Conservation (phyloP, 2,113 vertebrate species). For the Condylura cristata region DNA sequence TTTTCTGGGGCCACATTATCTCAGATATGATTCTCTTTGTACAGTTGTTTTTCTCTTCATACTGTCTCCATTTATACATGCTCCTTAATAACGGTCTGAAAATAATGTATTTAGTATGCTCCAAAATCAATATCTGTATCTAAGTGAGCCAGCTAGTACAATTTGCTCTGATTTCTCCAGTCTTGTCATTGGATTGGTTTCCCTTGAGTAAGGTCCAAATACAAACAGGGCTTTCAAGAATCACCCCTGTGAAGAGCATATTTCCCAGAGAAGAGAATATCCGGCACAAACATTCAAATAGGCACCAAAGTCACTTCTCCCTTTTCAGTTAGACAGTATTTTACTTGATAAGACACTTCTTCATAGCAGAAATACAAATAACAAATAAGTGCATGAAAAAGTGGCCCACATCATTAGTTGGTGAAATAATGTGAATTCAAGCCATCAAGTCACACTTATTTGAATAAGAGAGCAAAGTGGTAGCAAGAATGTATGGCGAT, state of each 20-base stretch:
- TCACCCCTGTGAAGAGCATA: neutral
- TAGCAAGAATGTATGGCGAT: neutral
- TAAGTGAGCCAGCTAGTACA: neutral
- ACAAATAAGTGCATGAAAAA: neutral
- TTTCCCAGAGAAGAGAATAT: neutral
- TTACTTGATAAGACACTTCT: neutral
- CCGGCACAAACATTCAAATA: neutral
- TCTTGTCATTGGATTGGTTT: neutral
- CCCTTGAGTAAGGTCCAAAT: neutral
- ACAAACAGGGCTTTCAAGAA: neutral
- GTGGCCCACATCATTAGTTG: neutral
- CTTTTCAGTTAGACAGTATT: neutral
- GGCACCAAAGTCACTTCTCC: neutral
- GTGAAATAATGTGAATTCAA: neutral
- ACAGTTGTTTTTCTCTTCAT: neutral
- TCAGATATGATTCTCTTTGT: neutral
- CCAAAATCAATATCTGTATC: neutral
- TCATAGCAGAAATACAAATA: neutral
- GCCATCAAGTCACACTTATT: neutral
- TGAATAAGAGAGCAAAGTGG: neutral
- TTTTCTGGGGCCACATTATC: neutral
- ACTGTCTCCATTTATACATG: neutral
- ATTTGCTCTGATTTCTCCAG: neutral
- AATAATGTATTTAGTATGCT: neutral
- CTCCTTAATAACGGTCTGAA: neutral